Base-by-base conservation (phyloP, 2,113 vertebrate genomes). In the Percopsis transmontana region DNA sequence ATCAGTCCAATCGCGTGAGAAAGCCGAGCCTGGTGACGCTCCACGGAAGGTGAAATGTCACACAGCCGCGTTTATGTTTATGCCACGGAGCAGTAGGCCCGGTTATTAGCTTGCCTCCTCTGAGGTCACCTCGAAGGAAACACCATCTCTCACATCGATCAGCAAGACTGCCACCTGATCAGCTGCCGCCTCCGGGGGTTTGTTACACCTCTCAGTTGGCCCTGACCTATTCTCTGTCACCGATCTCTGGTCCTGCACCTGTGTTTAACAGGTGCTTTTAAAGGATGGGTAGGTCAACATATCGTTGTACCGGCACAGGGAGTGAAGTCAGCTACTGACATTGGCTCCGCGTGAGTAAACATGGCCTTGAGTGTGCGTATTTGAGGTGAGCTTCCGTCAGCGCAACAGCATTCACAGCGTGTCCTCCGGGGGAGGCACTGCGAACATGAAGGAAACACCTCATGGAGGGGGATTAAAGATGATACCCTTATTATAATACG, bases 111-210 rank as follows among this genome's bases (percentile, higher is more conserved):
- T 56, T 39, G 45, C 27, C 27, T 33, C 59, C 67, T 58, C 65
- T 1, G 14, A 73, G 77, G 58, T 79, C 76, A 11, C 62, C 73
- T 11, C 42, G 62, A 67, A 62, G 77, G 87, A 80, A 87, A 87
- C 80, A 50, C 50, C 77, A 87, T 83, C 85, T 79, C 63, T 79
- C 82, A 74, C 55, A 58, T 42, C 27, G 1, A 33, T 58, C 2
- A 33, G 48, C n/a, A 54, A 58, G 67, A 63, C 76, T 54, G 85
- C 78, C 45, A 83, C 72, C 66, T 12, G 85, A 87, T 86, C 66
- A 0, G 48, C 68, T 62, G 19, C 71, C 69, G n/a, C 63, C 61
- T 68, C 66, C 18, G 44, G 39, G 57, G 44, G 33, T 81, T 65
- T 21, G 47, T 80, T 69, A 41, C 83, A 72, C 63, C 33, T 58